Evolutionary conservation across 1,140 invertebrate genomes (phyloP), one percentile per base, ranked within the genome.

Genomic region (Onthophagus taurus): DNA sequence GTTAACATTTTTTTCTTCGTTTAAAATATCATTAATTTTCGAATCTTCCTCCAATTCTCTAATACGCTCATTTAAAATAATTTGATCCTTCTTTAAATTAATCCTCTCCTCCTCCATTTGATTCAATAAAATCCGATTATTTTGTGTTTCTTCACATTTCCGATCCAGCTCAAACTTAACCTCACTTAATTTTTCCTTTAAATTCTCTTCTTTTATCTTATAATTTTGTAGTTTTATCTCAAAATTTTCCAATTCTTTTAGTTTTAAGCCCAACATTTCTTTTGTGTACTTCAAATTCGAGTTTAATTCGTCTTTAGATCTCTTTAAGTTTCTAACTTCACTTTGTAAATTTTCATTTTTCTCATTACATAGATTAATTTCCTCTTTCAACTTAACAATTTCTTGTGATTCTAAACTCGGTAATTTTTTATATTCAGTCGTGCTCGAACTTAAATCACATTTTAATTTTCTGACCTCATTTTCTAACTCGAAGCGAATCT

Each of bases 161-260:
- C 59, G 65, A 39, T 72, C 69, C 1, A 76, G 47, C 26, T 78
- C 71, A 0, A 62, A 63, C 7, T 72, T 63, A 20, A 69, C 66
- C 6, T 49, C 47, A 0, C 43, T 36, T n/a, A 55, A 53, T 35
- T 62, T 54, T 6, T 65, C 53, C 18, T 64, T 63, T 19, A 64
- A 48, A 30, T 55, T 63, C 4, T 18, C 49, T 18, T 69, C 65
- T 2, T 60, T 56, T 2, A 68, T 57, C 0, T 24, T 17, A 9
- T 48, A 54, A 24, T 66, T 51, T 3, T 53, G 54, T 21, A 63
- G 53, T 46, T 59, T 63, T 6, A 61, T 60, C 35, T 72, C 64
- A 0, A 80, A 60, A 37, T 69, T 72, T 12, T 73, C 68, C 39
- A 67, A 69, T 44, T 75, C 71, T 11, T 72, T 68, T 9, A 67